A percentile compares a stretch with the other conserved stretches of the same genome.
Conservation (phyloP, 1,140 invertebrate genomes). For the Lordiphosa stackelbergi region DNA sequence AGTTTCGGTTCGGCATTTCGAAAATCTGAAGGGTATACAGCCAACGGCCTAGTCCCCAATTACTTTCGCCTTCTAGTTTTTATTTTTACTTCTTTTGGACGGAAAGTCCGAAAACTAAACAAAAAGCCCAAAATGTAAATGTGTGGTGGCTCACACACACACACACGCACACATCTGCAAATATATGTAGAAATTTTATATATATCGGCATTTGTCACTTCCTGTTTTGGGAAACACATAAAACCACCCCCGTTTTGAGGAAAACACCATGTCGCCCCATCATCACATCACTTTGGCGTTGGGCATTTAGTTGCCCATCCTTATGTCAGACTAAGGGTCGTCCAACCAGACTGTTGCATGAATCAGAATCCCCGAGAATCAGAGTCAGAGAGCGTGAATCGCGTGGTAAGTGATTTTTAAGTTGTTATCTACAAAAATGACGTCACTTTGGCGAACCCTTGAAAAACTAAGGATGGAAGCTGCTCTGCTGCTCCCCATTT, state of each 20-base stretch:
- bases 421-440: slow-evolving; percentile 57
- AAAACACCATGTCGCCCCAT: slow-evolving; percentile 40
- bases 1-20: too few relatives aligned
- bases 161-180: slow-evolving; percentile 26
- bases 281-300: slow-evolving; percentile 54
- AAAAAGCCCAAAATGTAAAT: slow-evolving; percentile 61
- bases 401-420: slow-evolving; percentile 76
- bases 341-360: slow-evolving; percentile 63
- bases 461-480: slow-evolving; percentile 37
- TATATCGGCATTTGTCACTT: slow-evolving; percentile 72
- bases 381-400: slow-evolving; percentile 49
- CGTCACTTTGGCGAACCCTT: slow-evolving; percentile 38
- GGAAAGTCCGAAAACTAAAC: slow-evolving; percentile 68
- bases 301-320: slow-evolving; percentile 44
- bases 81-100: slow-evolving; percentile 21
- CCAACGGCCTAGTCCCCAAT: too few relatives aligned
- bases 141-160: slow-evolving; percentile 12
- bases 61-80: slow-evolving; percentile 10
- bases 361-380: slow-evolving; percentile 38
- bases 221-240: slow-evolving; percentile 54
- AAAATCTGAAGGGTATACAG: slow-evolving; percentile 1
- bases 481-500: slow-evolving; percentile 39
- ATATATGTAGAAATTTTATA: slow-evolving; percentile 12
- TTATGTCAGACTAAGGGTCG: slow-evolving; percentile 31
- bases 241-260: slow-evolving; percentile 50